phyloP scores from a whole-genome alignment of 1,140 invertebrate genomes.

The Neodiprion fabricii region DNA sequence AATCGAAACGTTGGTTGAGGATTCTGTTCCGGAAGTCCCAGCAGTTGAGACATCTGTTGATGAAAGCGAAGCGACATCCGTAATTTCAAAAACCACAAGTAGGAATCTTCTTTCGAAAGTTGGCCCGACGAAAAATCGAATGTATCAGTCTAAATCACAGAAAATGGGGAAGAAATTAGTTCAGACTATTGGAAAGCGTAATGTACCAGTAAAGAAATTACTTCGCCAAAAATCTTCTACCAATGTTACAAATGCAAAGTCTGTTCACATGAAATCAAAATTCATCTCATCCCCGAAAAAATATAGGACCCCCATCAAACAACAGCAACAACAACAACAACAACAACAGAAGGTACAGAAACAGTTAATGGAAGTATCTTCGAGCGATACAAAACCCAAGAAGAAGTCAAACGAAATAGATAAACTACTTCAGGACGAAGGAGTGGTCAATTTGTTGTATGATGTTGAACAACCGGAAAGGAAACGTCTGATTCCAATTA shows the following conservation, averaged over 20 bases:
- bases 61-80: background rate
- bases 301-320: background rate
- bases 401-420: slow-evolving; percentile 76
- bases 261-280: slow-evolving; percentile 4
- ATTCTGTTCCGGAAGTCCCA: background rate
- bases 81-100: background rate
- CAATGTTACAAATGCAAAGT: background rate
- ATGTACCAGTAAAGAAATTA: background rate
- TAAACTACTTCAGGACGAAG: slow-evolving; percentile 80
- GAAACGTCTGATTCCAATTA: slow-evolving; percentile 58
- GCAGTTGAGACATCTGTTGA: background rate
- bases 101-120: background rate
- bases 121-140: background rate
- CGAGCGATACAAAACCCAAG: slow-evolving; percentile 41
- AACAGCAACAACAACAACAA: background rate
- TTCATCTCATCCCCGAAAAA: background rate
- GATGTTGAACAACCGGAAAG: slow-evolving; percentile 70
- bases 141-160: background rate
- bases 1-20: background rate
- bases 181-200: background rate
- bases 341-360: background rate
- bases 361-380: background rate
- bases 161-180: background rate
- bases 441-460: slow-evolving; percentile 84
- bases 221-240: slow-evolving; percentile 1